Conservation (phyloP, 2,113 vertebrate species). For the Gasterosteus nipponicus region DNA sequence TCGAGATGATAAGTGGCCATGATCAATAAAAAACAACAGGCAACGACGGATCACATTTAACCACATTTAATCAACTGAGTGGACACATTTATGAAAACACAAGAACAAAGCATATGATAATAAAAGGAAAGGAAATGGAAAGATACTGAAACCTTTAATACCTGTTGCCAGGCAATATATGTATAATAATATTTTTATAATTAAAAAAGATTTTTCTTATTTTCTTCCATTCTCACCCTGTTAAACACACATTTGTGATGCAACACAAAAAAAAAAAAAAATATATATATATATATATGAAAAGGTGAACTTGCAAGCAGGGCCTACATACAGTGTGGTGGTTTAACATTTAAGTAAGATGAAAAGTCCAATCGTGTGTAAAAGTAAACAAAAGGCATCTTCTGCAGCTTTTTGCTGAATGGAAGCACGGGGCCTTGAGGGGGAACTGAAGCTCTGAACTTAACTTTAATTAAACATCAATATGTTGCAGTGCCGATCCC, state of each 20-base stretch:
- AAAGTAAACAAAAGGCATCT: slow-evolving; percentile 30
- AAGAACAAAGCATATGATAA: not conserved
- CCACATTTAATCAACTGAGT: not conserved
- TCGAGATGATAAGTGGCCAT: slow-evolving; percentile 42
- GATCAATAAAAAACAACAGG: slow-evolving; percentile 41
- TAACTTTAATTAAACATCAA: slow-evolving; percentile 41
- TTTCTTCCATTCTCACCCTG: too few relatives aligned
- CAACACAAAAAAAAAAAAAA: not conserved
- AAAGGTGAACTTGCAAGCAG: not conserved
- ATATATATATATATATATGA: not conserved
- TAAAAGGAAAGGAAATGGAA: not conserved
- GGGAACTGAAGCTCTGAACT: slow-evolving; percentile 13
- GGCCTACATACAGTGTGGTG: not conserved
- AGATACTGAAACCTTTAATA: not conserved
- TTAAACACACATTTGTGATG: not conserved
- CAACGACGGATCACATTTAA: slow-evolving; percentile 1
- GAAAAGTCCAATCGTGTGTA: not conserved
- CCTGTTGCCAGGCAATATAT: not conserved
- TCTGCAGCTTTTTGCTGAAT: slow-evolving; percentile 20
- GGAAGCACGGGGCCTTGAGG: not conserved
- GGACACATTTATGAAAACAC: not conserved
- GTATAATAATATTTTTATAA: not conserved
- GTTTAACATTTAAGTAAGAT: not conserved
- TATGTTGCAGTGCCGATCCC: not conserved
- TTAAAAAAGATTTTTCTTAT: not conserved